Evolutionary conservation across 2,888 invertebrate species (phyloP).

Genomic region (Melolontha melolontha): DNA sequence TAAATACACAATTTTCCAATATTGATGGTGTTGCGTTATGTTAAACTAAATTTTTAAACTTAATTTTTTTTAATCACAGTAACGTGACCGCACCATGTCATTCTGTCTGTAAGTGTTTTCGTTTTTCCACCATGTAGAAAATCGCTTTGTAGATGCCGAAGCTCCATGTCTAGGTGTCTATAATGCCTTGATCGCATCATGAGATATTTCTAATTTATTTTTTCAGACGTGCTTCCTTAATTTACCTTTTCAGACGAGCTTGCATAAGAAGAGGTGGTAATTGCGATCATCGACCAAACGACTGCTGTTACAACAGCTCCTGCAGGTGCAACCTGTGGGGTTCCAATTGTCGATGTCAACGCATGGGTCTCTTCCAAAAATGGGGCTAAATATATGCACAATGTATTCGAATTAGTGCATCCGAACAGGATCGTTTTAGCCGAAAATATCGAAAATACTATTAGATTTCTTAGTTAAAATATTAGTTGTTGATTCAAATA

Average conservation of each 20-base stretch:
- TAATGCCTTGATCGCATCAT: slow-evolving; percentile 54
- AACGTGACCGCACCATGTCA: neutral
- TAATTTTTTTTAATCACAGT: too few species aligned
- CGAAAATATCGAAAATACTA: neutral
- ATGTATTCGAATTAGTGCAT: neutral
- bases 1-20: too few species aligned
- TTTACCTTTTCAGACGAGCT: slow-evolving; percentile 87
- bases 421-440: slow-evolving; percentile 7
- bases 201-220: slow-evolving; percentile 68
- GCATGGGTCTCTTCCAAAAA: slow-evolving; percentile 90
- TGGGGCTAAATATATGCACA: slow-evolving; percentile 73
- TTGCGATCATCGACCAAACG: slow-evolving; percentile 86
- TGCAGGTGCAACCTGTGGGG: slow-evolving; percentile 93
- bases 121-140: slow-evolving; percentile 15
- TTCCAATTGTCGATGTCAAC: slow-evolving; percentile 88
- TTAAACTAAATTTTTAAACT: too few species aligned
- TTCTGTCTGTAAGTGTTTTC: neutral
- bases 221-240: slow-evolving; percentile 85
- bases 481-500: slow-evolving; percentile 45
- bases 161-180: slow-evolving; percentile 45
- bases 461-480: slow-evolving; percentile 48
- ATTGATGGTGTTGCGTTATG: too few species aligned
- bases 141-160: slow-evolving; percentile 41
- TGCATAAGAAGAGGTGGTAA: slow-evolving; percentile 85
- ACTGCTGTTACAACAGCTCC: slow-evolving; percentile 87